phyloP scores from a whole-genome alignment of 1,140 invertebrate species.

The Centruroides sculpturatus region DNA sequence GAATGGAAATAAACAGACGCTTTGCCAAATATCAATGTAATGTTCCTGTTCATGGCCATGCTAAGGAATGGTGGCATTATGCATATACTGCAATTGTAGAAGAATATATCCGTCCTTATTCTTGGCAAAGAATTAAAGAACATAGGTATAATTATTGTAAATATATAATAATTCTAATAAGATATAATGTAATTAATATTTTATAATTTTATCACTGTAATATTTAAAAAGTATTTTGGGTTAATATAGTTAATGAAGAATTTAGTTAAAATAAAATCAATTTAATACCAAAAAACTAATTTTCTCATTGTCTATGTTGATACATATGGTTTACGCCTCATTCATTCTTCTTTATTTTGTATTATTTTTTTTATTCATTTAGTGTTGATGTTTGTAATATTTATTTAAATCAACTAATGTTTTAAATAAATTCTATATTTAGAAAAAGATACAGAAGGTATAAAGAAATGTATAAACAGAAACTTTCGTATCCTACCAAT shows the following conservation, averaged over 20 bases:
- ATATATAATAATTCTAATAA: too few species aligned
- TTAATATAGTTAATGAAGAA: too few species aligned
- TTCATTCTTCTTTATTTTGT: too few species aligned
- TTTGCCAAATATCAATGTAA: slow-evolving; percentile 37
- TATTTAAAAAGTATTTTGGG: too few species aligned
- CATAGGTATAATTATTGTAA: slow-evolving; percentile 35
- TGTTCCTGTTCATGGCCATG: slow-evolving; percentile 29
- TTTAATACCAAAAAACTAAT: too few species aligned
- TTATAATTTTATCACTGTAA: too few species aligned
- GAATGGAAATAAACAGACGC: slow-evolving; percentile 50
- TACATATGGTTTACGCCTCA: too few species aligned
- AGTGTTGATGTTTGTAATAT: too few species aligned
- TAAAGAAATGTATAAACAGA: slow-evolving; percentile 52
- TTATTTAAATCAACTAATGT: neutral
- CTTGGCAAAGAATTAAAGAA: slow-evolving; percentile 50
- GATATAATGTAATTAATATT: too few species aligned
- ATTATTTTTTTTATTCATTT: too few species aligned
- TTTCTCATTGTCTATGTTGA: too few species aligned
- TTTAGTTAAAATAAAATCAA: too few species aligned
- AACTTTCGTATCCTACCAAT: slow-evolving; percentile 51
- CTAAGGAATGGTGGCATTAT: slow-evolving; percentile 57
- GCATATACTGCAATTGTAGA: slow-evolving; percentile 54
- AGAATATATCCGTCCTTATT: slow-evolving; percentile 52
- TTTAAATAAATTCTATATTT: slow-evolving; percentile 8
- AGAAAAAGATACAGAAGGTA: slow-evolving; percentile 54